Base-by-base conservation (phyloP, 2,797 vertebrate genomes). In the Meda fulgida region DNA sequence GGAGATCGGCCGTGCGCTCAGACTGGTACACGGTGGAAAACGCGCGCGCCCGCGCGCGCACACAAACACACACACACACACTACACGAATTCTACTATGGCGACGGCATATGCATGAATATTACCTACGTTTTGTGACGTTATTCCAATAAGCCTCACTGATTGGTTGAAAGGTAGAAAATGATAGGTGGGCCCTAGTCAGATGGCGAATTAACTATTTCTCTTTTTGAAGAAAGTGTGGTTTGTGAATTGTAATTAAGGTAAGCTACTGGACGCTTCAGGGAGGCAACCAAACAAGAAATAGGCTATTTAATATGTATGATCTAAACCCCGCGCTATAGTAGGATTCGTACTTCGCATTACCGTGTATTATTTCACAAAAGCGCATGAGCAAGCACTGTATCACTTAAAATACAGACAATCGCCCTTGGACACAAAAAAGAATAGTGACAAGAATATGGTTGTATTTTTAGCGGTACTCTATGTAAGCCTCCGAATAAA, bases 321-420 rank as follows among this genome's bases (percentile, higher is more conserved):
- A 60, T 29, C 19, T 5, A 7, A 36, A 5, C 70, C 26, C 83
- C 19, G 70, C 36, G 48, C 26, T 31, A 69, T 77, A 79, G 70
- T 71, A 80, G 40, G 29, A 77, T 84, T 84, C 40, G 48, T 79
- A 48, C 60, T 46, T 58, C 36, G 82, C 31, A 60, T 80, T 81
- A 38, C 65, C n/a, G 36, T 66, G 66, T 40, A 85, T 77, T 36
- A 80, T 53, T 14, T 19, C 3, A 34, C 67, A 40, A 51, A 48
- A 48, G 81, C 88, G 88, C 88, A 69, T 78, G 88, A 86, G 86
- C 77, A 29, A 31, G 7, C 40, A 31, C 36, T 29, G 8, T 26
- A 18, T 46, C 38, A 4, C 7, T 46, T 40, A 3, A 66, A 53
- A 67, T 21, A 26, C 34, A 40, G 0, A 26, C 51, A 40, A 66